Evolutionary conservation across 2,797 vertebrate species (phyloP).

Genomic region (Poeciliopsis paucimaculata): DNA sequence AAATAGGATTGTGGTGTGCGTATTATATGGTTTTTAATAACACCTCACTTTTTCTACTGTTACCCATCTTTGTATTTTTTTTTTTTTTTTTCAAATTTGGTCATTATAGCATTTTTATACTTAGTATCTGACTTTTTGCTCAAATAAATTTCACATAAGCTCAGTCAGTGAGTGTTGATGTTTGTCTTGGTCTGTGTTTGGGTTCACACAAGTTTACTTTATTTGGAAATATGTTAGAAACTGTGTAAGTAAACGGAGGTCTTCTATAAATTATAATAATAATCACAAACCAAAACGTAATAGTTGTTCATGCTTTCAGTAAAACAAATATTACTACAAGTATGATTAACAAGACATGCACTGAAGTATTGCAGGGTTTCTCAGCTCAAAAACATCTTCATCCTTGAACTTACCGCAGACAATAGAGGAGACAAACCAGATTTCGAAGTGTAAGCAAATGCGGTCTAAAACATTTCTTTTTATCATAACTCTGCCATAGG

Average conservation of each 20-base stretch:
- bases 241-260: background rate
- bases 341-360: background rate
- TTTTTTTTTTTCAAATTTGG: constrained; percentile 36
- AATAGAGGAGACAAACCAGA: background rate
- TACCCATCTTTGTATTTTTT: constrained; percentile 18
- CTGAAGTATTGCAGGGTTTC: background rate
- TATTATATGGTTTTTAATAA: constrained; percentile 59
- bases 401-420: background rate
- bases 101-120: constrained; percentile 61
- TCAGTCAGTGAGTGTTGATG: background rate
- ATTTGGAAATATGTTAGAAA: background rate
- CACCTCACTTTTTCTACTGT: constrained; percentile 46
- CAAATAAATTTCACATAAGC: constrained; percentile 41
- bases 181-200: constrained; percentile 18
- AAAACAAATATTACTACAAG: background rate
- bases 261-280: background rate
- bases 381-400: background rate
- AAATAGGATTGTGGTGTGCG: constrained; percentile 56
- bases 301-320: background rate
- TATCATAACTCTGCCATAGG: background rate
- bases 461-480: background rate
- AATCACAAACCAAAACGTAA: background rate
- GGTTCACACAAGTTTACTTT: constrained; percentile 5
- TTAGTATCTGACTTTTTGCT: constrained; percentile 60
- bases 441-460: background rate